A percentile compares a stretch with the other conserved stretches of the same genome.
phyloP scores from a whole-genome alignment of 2,888 invertebrate species.

The Pristionchus entomophagus region DNA sequence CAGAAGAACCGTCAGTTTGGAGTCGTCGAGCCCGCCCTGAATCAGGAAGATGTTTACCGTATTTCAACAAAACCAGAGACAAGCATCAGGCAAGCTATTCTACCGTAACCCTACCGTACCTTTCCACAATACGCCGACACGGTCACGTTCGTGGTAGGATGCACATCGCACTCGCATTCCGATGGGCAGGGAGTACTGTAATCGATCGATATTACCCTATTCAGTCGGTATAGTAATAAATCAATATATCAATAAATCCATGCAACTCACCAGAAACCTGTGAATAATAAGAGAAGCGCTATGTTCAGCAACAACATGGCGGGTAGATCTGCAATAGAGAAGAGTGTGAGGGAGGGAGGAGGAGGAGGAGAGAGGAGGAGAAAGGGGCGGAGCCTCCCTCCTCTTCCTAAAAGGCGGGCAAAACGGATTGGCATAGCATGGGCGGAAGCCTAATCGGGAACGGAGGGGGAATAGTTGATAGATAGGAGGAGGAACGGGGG shows the following conservation, averaged over 20 bases:
- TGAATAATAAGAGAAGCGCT: not conserved
- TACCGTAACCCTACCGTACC: slow-evolving; percentile 1
- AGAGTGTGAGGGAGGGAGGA: not conserved
- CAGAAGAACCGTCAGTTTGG: slow-evolving; percentile 11
- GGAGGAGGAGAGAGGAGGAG: not conserved
- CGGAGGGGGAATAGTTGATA: too few species aligned
- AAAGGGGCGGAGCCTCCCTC: not conserved
- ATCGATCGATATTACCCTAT: slow-evolving; percentile 12
- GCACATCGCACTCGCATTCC: slow-evolving; percentile 38
- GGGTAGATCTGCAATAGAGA: not conserved
- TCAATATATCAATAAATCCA: not conserved
- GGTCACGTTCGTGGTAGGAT: slow-evolving; percentile 4
- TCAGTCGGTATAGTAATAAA: not conserved
- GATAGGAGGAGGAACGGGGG: not conserved
- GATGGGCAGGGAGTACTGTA: slow-evolving; percentile 18
- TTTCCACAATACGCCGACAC: slow-evolving; percentile 35
- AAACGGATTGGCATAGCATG: slow-evolving; percentile 9
- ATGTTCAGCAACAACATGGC: not conserved
- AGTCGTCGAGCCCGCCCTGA: slow-evolving; percentile 37
- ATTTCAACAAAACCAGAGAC: too few species aligned
- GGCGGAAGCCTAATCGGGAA: slow-evolving; percentile 12
- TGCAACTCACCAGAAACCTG: slow-evolving; percentile 3
- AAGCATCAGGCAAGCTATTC: too few species aligned
- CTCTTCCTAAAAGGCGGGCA: not conserved
- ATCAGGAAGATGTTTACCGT: not conserved